Conservation (phyloP, 2,113 vertebrate genomes). For the Axis porcinus region DNA sequence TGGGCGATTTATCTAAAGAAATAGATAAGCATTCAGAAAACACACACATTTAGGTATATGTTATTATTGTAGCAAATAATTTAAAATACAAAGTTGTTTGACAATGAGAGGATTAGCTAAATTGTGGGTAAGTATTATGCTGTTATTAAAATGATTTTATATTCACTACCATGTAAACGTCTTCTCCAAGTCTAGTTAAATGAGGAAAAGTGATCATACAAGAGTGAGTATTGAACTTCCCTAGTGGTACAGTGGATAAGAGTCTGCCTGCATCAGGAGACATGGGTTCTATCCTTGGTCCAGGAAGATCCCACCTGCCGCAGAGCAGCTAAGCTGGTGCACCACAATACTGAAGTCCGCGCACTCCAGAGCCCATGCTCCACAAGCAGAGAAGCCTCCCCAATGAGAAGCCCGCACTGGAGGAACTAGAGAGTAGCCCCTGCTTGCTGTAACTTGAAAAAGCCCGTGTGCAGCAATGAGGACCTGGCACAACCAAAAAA, state of each 20-base stretch:
- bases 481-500: no score
- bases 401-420: rapidly evolving
- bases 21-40: neutral
- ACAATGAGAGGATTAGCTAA: neutral
- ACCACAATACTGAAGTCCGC: neutral
- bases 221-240: neutral
- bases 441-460: neutral
- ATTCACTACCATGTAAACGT: neutral
- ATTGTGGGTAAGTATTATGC: neutral
- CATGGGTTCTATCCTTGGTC: neutral
- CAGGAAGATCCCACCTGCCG: neutral
- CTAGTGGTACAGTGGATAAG: neutral
- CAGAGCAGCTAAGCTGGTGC: neutral
- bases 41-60: neutral
- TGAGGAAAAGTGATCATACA: neutral
- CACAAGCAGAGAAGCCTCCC: neutral
- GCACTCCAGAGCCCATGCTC: rapidly evolving
- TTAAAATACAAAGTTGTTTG: neutral
- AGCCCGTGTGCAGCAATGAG: neutral
- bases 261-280: neutral
- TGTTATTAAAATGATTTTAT: neutral
- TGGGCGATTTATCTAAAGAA: neutral
- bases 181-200: neutral
- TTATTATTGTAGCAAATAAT: neutral
- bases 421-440: neutral